Base-by-base conservation (phyloP, 92 coral and sea anemone genomes). In the Parazoanthus atlanticus region DNA sequence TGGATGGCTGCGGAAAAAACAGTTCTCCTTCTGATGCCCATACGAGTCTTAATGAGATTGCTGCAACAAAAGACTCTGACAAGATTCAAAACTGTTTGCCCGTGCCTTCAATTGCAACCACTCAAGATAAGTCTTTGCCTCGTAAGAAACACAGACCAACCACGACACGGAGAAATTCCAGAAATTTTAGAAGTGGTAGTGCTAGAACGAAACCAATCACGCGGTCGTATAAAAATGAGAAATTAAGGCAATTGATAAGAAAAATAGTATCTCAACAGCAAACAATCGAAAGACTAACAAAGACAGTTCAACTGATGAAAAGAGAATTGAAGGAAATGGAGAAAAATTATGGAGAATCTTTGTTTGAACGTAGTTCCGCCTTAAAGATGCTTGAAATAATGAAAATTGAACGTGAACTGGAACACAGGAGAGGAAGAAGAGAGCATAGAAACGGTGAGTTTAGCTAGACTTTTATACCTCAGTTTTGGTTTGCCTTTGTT, bases 321-420 rank as follows among this genome's bases (percentile, higher is more conserved):
- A 41, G 31, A 40, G 15, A 84, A 30, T 46, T 70, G 41, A 84
- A 47, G 12, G 87, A 84, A 46, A 70, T 70, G 67, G 66, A 46
- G 78, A 70, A 47, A 70, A 70, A 49, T 47, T 84, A 46, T 46
- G 87, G 87, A 17, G 78, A 84, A 33, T 52, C 41, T 2, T 74
- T 84, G 66, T 69, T 84, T 84, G 87, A 84, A 38, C 87, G 87
- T 5, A 78, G 70, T 40, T 26, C 41, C 5, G 78, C 87, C 21
- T 43, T 84, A 1, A 69, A 74, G 78, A 41, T 21, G 5, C 8
- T 36, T 70, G 78, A 70, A 49, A 47, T 6, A 7, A 70, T 70
- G 65, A 71, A 70, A 58, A 64, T 23, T 84, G 43, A 46, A 23
- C 30, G 16, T 70, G 87, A 84, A 58, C 64, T 84, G 28, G 74